Evolutionary conservation across 2,113 vertebrate species (phyloP), one percentile per base, ranked within the genome.

Genomic region (Albula glossodonta): DNA sequence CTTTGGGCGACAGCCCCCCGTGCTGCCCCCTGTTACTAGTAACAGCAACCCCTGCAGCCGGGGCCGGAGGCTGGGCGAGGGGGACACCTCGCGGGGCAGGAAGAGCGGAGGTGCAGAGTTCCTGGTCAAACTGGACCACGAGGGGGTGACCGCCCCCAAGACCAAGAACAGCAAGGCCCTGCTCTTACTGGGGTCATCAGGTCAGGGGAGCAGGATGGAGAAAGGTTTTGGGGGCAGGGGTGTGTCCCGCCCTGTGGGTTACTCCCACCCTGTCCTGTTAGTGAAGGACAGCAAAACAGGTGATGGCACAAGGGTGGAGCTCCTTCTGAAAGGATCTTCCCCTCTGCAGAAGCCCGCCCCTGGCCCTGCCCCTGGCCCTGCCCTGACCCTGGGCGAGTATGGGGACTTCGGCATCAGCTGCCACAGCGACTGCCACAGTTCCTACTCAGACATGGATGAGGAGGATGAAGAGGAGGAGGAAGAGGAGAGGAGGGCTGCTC

Each of bases 101-200:
- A 94, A 94, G 89, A 78, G 85, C 60, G 60, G 60, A 0, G 92
- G 94, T 8, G 78, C 84, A 0, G 97, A 98, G 89, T 97, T 96
- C 90, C 93, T 98, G 86, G 97, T 99, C 84, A 99, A 99, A 93
- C 96, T 99, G 85, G 98, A 99, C 94, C 98, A 99, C 0, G 98
- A 99, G 90, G 98, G 98, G 0, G 98, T 99, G 88, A 99, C 96
- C 0, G 99, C 98, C 15, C 98, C 98, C 77, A 99, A 99, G 92
- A 99, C 97, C 57, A 99, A 99, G 92, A 97, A 96, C 80, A 94
- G 97, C 92, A 98, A 98, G 87, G 97, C 98, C 0, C 92, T 99
- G 92, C 95, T 98, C 31, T 88, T 96, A 83, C 93, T 94, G 0
- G 94, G 93, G 77, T 87, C 80, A 7, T 82, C 84, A 7, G 89